Percentiles rank a stretch among this genome's conserved stretches.
Conservation (phyloP, 2,113 vertebrate genomes). For the Pogonocichla stellata region DNA sequence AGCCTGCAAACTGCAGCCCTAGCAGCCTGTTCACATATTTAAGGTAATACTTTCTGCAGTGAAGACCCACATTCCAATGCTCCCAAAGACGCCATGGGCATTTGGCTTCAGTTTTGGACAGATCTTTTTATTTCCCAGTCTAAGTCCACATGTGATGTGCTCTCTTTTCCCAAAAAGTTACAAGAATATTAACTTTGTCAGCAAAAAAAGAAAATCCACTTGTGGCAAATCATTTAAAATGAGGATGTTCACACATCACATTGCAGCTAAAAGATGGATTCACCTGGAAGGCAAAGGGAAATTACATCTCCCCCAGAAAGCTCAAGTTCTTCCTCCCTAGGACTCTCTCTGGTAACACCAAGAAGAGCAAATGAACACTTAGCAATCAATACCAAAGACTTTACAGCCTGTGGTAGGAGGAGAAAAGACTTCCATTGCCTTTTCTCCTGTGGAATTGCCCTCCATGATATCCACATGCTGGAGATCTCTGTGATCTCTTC, state of each 20-base stretch:
- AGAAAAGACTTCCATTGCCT: not conserved
- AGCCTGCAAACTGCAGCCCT: not conserved
- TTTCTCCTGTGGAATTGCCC: not conserved
- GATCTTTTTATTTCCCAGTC: not conserved
- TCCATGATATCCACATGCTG: not conserved
- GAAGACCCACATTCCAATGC: not conserved
- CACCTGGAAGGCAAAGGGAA: not conserved
- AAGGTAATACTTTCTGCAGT: not conserved
- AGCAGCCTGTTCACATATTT: not conserved
- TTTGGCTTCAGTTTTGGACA: not conserved
- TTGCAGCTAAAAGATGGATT: not conserved
- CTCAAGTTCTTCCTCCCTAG: not conserved
- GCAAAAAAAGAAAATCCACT: not conserved
- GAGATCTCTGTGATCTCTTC: not conserved
- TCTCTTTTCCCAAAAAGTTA: not conserved
- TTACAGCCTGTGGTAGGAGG: not conserved
- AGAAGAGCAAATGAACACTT: not conserved
- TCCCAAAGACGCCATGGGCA: not conserved
- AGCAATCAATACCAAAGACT: not conserved
- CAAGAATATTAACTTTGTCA: not conserved
- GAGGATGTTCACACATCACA: not conserved
- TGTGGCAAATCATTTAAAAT: not conserved
- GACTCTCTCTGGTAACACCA: not conserved
- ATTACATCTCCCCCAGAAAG: not conserved
- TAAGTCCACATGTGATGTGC: no score